A percentile compares a stretch with the other conserved stretches of the same genome.
These are phyloP conservation scores for Halcyon senegalensis DNA, from an alignment of 2,113 vertebrate species.

Conservation along the genomic window DNA sequence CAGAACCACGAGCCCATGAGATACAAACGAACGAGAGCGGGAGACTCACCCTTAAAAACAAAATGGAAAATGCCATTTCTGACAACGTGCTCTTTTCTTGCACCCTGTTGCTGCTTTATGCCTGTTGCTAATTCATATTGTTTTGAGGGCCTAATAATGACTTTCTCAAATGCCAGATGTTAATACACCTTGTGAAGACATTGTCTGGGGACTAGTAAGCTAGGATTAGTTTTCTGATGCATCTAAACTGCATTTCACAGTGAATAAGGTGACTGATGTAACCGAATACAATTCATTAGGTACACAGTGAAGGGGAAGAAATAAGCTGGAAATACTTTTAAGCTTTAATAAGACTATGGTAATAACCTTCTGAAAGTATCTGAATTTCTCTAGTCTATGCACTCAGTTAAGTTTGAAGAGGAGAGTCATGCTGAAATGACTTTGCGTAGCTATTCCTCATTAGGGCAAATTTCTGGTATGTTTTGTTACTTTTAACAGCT, in stretches of 20 bases:
- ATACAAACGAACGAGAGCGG: accelerated
- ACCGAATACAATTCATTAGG: background rate
- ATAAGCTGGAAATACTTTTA: background rate
- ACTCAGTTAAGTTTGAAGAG: background rate
- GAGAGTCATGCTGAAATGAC: background rate
- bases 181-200: background rate
- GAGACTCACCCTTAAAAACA: background rate
- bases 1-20: background rate
- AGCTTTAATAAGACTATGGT: background rate
- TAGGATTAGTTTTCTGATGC: background rate
- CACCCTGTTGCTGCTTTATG: accelerated
- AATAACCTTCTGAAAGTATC: background rate
- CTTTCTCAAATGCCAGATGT: background rate
- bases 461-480: background rate
- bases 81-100: accelerated
- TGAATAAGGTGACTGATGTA: background rate
- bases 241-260: background rate
- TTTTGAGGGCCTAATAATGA: background rate
- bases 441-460: background rate
- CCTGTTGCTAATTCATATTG: accelerated
- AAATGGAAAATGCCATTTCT: accelerated
- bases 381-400: background rate
- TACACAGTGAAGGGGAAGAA: background rate
- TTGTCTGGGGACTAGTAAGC: background rate
- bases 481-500: background rate